A percentile compares a stretch with the other conserved stretches of the same genome.
Evolutionary conservation across 2,888 invertebrate genomes (phyloP).

Genomic region (Himalopsyche tibetana): DNA sequence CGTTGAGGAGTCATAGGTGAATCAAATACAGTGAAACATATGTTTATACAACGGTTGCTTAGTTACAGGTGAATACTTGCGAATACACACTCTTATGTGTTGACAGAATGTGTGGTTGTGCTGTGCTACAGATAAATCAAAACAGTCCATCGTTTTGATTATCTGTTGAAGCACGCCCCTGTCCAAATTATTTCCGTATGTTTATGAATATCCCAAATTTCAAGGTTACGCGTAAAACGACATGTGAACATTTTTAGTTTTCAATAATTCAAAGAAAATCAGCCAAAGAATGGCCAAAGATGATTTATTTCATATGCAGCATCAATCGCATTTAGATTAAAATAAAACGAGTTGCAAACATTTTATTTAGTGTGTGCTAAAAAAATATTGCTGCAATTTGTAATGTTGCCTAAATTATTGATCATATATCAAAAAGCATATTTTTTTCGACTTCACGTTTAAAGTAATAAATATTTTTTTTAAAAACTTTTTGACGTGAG

Average conservation of each 20-base stretch:
- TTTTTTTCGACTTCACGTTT: no score
- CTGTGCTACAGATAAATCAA: no score
- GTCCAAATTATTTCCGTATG: neutral
- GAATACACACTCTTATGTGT: no score
- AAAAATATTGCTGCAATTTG: neutral
- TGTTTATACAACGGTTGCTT: no score
- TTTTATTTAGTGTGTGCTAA: neutral
- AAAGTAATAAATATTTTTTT: no score
- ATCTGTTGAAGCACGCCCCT: neutral
- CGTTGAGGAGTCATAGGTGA: no score
- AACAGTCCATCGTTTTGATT: no score
- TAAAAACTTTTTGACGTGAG: no score
- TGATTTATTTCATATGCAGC: constrained; percentile 8
- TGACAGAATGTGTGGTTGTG: no score
- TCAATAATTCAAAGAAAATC: constrained; percentile 26
- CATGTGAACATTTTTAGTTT: constrained; percentile 5
- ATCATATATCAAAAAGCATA: neutral
- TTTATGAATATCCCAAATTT: neutral
- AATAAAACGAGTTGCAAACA: neutral
- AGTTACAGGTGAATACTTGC: no score
- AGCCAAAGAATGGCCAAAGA: neutral
- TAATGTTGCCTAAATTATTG: neutral
- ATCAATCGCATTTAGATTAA: constrained; percentile 13
- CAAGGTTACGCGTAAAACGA: neutral
- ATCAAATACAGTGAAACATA: no score